These are phyloP conservation scores for Pararge aegeria DNA, from an alignment of 1,140 invertebrate species.

Conservation along the genomic window DNA sequence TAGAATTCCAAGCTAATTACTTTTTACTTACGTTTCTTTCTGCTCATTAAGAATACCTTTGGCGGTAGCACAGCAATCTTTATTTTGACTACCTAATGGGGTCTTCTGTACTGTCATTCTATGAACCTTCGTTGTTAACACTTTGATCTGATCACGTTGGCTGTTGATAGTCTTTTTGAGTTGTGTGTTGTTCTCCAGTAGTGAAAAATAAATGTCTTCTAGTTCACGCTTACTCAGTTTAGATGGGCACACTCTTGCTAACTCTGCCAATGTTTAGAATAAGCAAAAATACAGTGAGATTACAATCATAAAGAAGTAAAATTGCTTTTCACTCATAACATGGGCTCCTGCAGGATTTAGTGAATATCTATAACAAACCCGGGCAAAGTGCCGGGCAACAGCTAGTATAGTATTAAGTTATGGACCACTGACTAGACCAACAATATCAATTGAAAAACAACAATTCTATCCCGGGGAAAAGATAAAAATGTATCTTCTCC, in stretches of 20 bases:
- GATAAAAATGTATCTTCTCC: too few species aligned
- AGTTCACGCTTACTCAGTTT: conserved; percentile 60
- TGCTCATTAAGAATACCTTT: conserved; percentile 55
- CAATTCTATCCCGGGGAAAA: too few species aligned
- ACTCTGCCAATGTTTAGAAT: conserved; percentile 40
- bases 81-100: conserved; percentile 26
- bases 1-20: neutral
- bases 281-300: too few species aligned
- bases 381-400: too few species aligned
- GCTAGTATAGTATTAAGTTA: too few species aligned
- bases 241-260: conserved; percentile 47
- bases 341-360: too few species aligned
- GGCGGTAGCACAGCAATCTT: conserved; percentile 43
- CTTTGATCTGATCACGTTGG: conserved; percentile 53
- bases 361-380: too few species aligned
- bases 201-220: conserved; percentile 58
- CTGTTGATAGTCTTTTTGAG: conserved; percentile 56
- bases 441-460: too few species aligned
- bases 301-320: too few species aligned
- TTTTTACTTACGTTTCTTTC: conserved; percentile 48
- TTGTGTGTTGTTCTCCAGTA: conserved; percentile 55
- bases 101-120: conserved; percentile 43
- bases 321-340: too few species aligned
- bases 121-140: conserved; percentile 54
- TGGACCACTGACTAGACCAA: too few species aligned